Conservation (phyloP, 2,888 invertebrate genomes). For the Myopa tessellatipennis region DNA sequence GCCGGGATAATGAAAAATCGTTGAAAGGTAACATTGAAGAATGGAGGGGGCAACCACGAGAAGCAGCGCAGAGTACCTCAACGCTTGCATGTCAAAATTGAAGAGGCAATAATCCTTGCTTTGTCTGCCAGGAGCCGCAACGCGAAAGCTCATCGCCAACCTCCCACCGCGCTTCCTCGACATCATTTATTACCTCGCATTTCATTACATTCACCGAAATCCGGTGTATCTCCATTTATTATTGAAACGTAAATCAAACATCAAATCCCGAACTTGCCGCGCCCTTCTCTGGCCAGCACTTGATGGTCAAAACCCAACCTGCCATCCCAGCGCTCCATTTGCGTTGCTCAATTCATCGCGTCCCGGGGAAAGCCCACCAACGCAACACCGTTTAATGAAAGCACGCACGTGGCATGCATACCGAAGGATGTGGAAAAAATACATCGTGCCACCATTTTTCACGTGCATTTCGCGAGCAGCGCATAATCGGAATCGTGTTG, state of each 20-base stretch:
- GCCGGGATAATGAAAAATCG: conserved; percentile 31
- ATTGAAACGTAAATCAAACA: not conserved
- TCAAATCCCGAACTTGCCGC: not conserved
- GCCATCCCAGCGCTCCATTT: not conserved
- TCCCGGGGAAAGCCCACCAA: not conserved
- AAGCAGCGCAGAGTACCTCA: not conserved
- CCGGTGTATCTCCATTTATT: not conserved
- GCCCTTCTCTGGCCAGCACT: not conserved
- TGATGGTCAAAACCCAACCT: not conserved
- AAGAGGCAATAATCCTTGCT: conserved; percentile 26
- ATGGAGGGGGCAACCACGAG: not conserved
- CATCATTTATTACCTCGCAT: conserved; percentile 18
- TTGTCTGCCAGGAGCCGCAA: conserved; percentile 16
- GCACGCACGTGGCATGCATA: conserved; percentile 29
- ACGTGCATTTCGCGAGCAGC: conserved; percentile 10
- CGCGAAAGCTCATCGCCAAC: not conserved
- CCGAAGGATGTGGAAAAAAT: not conserved
- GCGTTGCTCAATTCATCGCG: conserved; percentile 8
- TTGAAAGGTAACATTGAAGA: not conserved
- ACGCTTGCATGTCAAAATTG: conserved; percentile 9
- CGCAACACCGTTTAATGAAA: conserved; percentile 29
- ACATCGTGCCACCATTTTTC: not conserved
- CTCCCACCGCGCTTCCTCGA: not conserved
- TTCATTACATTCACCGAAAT: not conserved
- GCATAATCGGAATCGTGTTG: conserved; percentile 31